phyloP scores from a whole-genome alignment of 2,888 invertebrate species.

The Phasia obesa region DNA sequence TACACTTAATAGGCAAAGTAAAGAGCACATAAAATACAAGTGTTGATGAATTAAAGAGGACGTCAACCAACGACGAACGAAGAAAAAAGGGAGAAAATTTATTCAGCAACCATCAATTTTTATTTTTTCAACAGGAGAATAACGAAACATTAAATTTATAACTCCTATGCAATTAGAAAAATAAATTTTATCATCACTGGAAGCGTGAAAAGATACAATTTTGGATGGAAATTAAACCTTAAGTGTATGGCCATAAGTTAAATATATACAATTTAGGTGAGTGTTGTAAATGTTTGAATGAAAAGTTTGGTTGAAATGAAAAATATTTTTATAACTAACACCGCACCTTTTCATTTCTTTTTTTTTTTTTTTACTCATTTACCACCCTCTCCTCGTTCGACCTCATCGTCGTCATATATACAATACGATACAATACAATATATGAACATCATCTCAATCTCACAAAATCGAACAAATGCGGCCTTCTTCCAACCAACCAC shows the following conservation, averaged over 20 bases:
- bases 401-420: constrained; percentile 61
- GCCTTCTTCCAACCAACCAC: constrained; percentile 70
- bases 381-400: constrained; percentile 61
- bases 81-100: constrained; percentile 65
- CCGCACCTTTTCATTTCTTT: constrained; percentile 70
- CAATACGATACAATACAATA: constrained; percentile 57
- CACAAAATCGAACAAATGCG: constrained; percentile 56
- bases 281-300: constrained; percentile 29
- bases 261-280: constrained; percentile 58
- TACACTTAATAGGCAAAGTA: constrained; percentile 65
- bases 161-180: constrained; percentile 67
- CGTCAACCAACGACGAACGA: constrained; percentile 62
- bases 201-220: constrained; percentile 44
- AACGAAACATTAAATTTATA: constrained; percentile 60
- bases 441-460: constrained; percentile 70
- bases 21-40: constrained; percentile 62
- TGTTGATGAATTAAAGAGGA: constrained; percentile 67
- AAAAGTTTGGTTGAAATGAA: constrained; percentile 30
- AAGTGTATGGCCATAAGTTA: constrained; percentile 37
- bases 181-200: constrained; percentile 53
- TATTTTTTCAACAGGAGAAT: constrained; percentile 69
- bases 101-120: constrained; percentile 65
- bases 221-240: constrained; percentile 45
- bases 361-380: constrained; percentile 66
- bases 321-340: constrained; percentile 65